Conservation (phyloP, 2,113 vertebrate genomes). For the Gymnarchus niloticus region DNA sequence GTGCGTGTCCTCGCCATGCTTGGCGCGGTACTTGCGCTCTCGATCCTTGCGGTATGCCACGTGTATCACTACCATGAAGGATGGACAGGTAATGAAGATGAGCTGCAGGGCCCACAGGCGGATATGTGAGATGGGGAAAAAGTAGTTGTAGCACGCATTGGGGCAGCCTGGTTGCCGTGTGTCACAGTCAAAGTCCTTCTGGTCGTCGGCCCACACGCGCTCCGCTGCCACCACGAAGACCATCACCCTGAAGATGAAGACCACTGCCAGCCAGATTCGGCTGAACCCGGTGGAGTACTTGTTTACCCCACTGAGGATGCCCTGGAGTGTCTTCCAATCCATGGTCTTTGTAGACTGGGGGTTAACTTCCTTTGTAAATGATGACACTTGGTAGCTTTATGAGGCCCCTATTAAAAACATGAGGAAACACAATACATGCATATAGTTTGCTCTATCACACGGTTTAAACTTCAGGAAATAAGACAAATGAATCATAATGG, state of each 20-base stretch:
- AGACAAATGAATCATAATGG: neutral
- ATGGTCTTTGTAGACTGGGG: conserved; percentile 42
- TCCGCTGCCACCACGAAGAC: conserved; percentile 70
- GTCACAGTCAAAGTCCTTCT: conserved; percentile 70
- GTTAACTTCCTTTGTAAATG: neutral
- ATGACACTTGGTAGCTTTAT: neutral
- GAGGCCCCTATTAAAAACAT: neutral
- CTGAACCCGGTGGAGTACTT: conserved; percentile 73
- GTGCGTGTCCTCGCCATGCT: conserved; percentile 46
- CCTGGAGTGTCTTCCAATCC: conserved; percentile 69
- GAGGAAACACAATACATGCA: neutral
- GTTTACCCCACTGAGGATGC: conserved; percentile 69
- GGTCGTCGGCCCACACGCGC: conserved; percentile 69
- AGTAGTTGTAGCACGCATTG: conserved; percentile 72
- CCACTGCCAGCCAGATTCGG: conserved; percentile 72
- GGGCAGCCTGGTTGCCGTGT: conserved; percentile 69
- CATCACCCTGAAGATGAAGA: conserved; percentile 71
- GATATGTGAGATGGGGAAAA: conserved; percentile 83
- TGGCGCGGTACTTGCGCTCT: conserved; percentile 55
- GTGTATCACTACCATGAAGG: conserved; percentile 69
- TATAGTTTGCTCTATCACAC: neutral
- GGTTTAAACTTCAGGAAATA: too few species aligned
- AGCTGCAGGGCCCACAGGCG: conserved; percentile 89
- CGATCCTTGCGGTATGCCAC: conserved; percentile 65
- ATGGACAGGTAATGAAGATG: conserved; percentile 84